Conservation (phyloP, 2,113 vertebrate genomes). For the Mastomys natalensis region DNA sequence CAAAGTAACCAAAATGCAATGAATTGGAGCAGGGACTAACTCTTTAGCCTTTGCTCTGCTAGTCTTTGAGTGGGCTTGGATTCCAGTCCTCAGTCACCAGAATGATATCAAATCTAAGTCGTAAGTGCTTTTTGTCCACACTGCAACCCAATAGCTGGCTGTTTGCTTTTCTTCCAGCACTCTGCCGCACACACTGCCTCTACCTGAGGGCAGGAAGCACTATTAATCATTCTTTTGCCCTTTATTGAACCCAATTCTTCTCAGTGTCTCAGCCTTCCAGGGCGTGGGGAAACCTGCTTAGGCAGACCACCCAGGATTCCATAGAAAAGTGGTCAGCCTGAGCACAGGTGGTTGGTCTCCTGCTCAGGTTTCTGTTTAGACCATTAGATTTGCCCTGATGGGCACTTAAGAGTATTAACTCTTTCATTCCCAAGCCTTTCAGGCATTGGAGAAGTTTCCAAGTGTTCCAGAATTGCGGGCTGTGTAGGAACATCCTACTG, state of each 20-base stretch:
- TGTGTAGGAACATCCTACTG: neutral
- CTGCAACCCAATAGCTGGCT: constrained; percentile 75
- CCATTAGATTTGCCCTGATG: constrained; percentile 70
- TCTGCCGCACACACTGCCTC: constrained; percentile 39
- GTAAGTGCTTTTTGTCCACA: constrained; percentile 70
- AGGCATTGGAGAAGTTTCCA: neutral
- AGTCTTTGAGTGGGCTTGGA: constrained; percentile 37
- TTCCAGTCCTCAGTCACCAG: constrained; percentile 61
- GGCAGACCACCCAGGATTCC: constrained; percentile 78
- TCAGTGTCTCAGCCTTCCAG: neutral
- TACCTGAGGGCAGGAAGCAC: constrained; percentile 64
- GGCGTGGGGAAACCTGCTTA: constrained; percentile 61
- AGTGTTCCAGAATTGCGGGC: neutral
- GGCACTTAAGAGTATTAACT: constrained; percentile 77
- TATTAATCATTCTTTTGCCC: constrained; percentile 73
- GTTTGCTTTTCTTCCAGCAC: constrained; percentile 73
- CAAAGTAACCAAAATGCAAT: constrained; percentile 34
- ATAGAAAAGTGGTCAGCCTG: constrained; percentile 72
- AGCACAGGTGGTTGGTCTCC: constrained; percentile 77
- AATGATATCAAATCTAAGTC: constrained; percentile 66
- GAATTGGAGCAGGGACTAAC: constrained; percentile 46
- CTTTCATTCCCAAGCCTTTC: constrained; percentile 57
- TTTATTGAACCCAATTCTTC: constrained; percentile 69
- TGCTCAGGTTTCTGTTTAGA: constrained; percentile 79
- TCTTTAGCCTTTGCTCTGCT: neutral